Evolutionary conservation across 2,888 invertebrate species (phyloP), one percentile per base, ranked within the genome.

Genomic region (Fragum sueziense): DNA sequence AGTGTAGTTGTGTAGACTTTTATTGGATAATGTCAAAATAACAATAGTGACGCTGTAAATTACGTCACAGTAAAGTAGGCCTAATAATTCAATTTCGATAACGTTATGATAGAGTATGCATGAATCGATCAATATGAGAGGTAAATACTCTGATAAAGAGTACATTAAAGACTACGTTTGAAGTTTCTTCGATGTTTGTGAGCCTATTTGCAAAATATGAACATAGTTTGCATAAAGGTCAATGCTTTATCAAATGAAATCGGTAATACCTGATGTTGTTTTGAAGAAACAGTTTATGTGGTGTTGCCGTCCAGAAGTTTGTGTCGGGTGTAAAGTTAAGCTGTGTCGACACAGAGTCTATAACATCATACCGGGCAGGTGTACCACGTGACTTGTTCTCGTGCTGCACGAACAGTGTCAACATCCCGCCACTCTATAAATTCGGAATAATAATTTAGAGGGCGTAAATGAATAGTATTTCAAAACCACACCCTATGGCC

Each of bases 231-330:
- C 14, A 6, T 37, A 9, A 37, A 2, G 2, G 3, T 11, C 4
- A 25, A 65, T 22, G 2, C 37, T 2, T 2, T n/a, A 4, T 34
- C 1, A 34, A 31, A 61, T 31, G 20, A 34, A 34, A 17, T 62
- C 7, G 4, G 34, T 9, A n/a, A 7, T 9, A 65, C 65, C 41
- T 22, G 25, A 27, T 41, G 25, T 65, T 6, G 11, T 65, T 65
- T 7, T 37, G 41, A 4, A 65, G 31, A n/a, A 7, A 22, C 9
- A 65, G 2, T 25, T 65, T 65, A 25, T 65, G 65, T 9, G 65
- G 41, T 25, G 25, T 20, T 2, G 65, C 65, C 41, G 25, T 65
- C 65, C 65, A 65, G 20, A 41, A 65, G 41, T 20, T 65, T 37
- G 27, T 41, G 25, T 65, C 65, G 1, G 65, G 37, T 37, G 22